These are phyloP conservation scores for Alces alces DNA, from an alignment of 2,113 vertebrate genomes.

Conservation along the genomic window DNA sequence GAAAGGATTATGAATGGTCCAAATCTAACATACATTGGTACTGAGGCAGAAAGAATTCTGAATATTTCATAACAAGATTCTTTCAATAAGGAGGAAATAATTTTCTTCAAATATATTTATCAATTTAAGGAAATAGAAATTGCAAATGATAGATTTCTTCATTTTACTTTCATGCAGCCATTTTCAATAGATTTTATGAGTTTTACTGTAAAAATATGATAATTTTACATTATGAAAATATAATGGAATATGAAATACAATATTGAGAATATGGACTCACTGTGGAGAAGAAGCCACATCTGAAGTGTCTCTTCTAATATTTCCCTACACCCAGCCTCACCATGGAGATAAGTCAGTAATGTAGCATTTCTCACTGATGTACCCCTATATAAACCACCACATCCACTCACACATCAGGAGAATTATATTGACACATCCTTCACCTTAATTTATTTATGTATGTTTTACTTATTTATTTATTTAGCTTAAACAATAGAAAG, in stretches of 20 bases:
- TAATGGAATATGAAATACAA: background rate
- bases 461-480: background rate
- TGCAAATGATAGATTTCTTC: background rate
- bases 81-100: background rate
- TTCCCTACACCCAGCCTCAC: background rate
- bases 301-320: background rate
- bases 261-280: background rate
- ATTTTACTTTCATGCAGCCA: background rate
- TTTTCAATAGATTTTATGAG: background rate
- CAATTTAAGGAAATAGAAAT: background rate
- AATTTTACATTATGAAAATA: background rate
- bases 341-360: background rate
- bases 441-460: background rate
- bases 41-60: background rate
- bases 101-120: background rate
- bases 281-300: background rate
- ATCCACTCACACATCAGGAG: background rate
- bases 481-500: background rate
- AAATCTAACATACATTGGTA: background rate
- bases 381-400: background rate
- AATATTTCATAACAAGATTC: conserved; percentile 3
- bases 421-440: background rate
- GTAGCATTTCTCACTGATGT: too few species aligned
- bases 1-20: background rate
- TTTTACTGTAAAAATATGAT: background rate